Evolutionary conservation across 2,797 vertebrate genomes (phyloP).

Genomic region (Channallabes apus): DNA sequence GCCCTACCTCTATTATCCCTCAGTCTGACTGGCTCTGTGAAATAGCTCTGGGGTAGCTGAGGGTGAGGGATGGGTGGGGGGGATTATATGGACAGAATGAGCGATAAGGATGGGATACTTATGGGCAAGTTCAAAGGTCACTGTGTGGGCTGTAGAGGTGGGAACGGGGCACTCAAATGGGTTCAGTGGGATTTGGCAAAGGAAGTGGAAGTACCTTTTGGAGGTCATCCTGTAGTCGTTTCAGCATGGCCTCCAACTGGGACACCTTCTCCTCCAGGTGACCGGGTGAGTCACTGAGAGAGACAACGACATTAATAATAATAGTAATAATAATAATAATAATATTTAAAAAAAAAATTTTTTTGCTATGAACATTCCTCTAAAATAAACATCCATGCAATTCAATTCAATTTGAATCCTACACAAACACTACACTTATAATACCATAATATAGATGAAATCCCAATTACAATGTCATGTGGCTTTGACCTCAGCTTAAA

Average conservation of each 20-base stretch:
- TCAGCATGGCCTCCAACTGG: slow-evolving; percentile 86
- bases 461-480: background rate
- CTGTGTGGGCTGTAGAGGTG: slow-evolving; percentile 45
- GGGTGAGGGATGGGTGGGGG: slow-evolving; percentile 27
- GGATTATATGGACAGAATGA: slow-evolving; percentile 44
- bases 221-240: slow-evolving; percentile 87
- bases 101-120: slow-evolving; percentile 45
- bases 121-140: slow-evolving; percentile 37
- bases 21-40: slow-evolving; percentile 52
- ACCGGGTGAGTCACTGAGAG: slow-evolving; percentile 76
- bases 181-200: slow-evolving; percentile 36
- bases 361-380: background rate
- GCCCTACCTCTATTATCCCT: slow-evolving; percentile 53
- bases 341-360: too few species aligned
- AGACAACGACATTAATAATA: slow-evolving; percentile 18
- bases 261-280: slow-evolving; percentile 87
- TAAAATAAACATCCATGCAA: background rate
- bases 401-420: background rate
- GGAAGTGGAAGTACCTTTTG: slow-evolving; percentile 82
- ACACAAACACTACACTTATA: background rate
- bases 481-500: background rate
- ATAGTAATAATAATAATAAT: background rate
- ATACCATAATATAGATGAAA: background rate
- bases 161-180: slow-evolving; percentile 59
- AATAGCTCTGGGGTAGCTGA: slow-evolving; percentile 44